Evolutionary conservation across 2,797 vertebrate species (phyloP), one percentile per base, ranked within the genome.

Genomic region (Gymnocypris eckloni): DNA sequence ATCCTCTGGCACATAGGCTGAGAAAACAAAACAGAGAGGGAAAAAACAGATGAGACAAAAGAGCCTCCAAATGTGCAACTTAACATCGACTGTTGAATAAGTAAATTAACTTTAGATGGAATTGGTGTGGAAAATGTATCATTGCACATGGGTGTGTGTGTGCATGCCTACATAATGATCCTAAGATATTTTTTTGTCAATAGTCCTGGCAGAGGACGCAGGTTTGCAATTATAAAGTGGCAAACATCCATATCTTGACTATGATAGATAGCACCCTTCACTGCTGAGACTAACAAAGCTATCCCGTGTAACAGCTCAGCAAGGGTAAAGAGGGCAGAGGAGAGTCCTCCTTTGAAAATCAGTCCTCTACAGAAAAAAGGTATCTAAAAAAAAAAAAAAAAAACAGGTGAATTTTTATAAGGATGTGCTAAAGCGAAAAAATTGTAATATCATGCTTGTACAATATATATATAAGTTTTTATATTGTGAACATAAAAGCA

Each of bases 1-100:
- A 83, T 99, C 98, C 87, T 98, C 98, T 87, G 97, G 97, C 95
- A 98, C 96, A 88, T 99, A 99, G 93, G 98, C 98, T 99, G 92
- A 83, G 22, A 96, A 94, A 92, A 94, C 85, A 93, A 81, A 92
- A 91, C 78, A 94, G 75, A 92, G 4, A 13, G 39, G 50, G 80
- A 88, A 86, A 22, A 45, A 4, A 86, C 22, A 88, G 93, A 87
- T 88, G 43, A 85, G 77, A 75, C 69, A 86, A 72, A 84, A 83
- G 16, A 72, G 45, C 11, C n/a, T 82, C 13, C 52, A 78, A 85
- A 83, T 67, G 45, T 85, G 79, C 83, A 89, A 83, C 76, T 87
- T 87, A 85, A 83, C 81, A 87, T 50, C 20, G 78, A 86, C 86
- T 66, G 81, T 76, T 79, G 16, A 86, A 86, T 48, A 83, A 50